These are phyloP conservation scores for Junco hyemalis DNA, from an alignment of 2,113 vertebrate species.

Conservation along the genomic window DNA sequence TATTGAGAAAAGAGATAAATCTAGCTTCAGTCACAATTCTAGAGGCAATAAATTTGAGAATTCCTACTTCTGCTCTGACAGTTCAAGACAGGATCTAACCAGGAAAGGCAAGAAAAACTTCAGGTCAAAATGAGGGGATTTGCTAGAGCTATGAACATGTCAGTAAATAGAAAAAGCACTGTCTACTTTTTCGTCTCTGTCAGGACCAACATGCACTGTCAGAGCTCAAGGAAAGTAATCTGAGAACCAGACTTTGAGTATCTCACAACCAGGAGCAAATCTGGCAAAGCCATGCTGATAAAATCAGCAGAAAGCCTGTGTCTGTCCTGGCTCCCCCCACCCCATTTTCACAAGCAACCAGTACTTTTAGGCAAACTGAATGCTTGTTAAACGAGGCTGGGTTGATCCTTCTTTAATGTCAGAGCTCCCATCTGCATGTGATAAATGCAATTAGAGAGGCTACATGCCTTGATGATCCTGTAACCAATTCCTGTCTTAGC, in stretches of 20 bases:
- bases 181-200: background rate
- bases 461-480: background rate
- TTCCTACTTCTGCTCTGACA: background rate
- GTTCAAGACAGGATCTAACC: background rate
- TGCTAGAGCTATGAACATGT: background rate
- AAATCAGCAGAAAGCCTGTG: background rate
- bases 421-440: background rate
- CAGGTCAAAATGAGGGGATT: background rate
- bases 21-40: background rate
- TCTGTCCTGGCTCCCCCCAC: background rate
- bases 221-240: background rate
- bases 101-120: slow-evolving; percentile 1
- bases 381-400: background rate
- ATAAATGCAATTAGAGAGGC: background rate
- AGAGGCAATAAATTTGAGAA: background rate
- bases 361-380: background rate
- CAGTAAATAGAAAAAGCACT: background rate
- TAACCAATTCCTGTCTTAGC: background rate
- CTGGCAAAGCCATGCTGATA: background rate
- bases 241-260: background rate
- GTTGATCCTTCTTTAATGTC: background rate
- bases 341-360: background rate
- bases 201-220: background rate
- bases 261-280: background rate
- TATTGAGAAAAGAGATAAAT: background rate